Evolutionary conservation across 1,140 invertebrate genomes (phyloP), one percentile per base, ranked within the genome.

Genomic region (Drosophila pectinifera): DNA sequence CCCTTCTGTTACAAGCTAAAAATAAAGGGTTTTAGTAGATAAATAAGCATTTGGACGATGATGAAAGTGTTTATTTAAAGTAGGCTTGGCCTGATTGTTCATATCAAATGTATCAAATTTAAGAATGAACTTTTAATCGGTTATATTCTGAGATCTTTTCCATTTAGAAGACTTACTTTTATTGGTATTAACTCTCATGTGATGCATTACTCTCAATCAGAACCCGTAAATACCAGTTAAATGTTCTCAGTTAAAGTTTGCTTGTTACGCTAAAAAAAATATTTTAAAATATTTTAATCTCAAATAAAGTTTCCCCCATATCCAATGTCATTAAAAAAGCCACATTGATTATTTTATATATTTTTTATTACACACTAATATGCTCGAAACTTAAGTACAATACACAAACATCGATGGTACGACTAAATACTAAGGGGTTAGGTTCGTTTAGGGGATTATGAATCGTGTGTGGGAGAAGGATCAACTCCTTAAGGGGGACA

Each of bases 341-440:
- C 14, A 20, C 1, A 31, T 13, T n/a, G 22, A 13, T 59, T 61
- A 49, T 61, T 77, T 59, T 46, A 65, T 45, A 61, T 39, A 39
- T 43, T n/a, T 28, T 73, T 73, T 38, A 65, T 81, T 83, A 80
- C 20, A 77, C 43, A 54, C 84, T 88, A 88, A 43, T n/a, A 53
- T 56, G 46, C 28, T 61, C 24, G 58, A 58, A 83, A 57, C 83
- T 88, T 88, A 88, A 88, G 83, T 88, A 88, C 83, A 86, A 72
- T 56, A 86, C 54, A 80, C 54, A 84, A 79, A 88, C 70, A 77
- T 65, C 67, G 63, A 88, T 88, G 83, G 83, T 76, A 77, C 64
- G 45, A 53, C 84, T 89, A 83, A 56, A 63, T 24, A 63, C 83
- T 89, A 89, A 11, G 61, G 49, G 49, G 18, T 64, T 58, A 42